phyloP scores from a whole-genome alignment of 2,113 vertebrate genomes.

The Eulemur macaco region DNA sequence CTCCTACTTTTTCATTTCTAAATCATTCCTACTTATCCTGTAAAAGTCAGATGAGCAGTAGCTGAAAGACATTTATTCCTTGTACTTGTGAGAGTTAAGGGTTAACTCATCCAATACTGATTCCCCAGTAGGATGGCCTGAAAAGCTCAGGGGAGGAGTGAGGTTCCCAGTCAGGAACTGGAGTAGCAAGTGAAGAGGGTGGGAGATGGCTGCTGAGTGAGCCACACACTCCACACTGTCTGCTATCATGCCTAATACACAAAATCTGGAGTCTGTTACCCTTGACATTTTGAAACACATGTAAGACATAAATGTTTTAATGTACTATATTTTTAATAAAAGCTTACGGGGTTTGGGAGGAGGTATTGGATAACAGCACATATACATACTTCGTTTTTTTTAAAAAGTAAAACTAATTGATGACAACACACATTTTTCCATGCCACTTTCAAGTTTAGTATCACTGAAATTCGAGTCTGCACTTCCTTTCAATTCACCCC shows the following conservation, averaged over 20 bases:
- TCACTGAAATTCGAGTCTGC: not conserved
- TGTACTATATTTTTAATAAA: not conserved
- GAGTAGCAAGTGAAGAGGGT: fast-evolving
- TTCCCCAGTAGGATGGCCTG: not conserved
- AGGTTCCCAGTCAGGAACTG: not conserved
- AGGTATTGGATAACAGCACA: not conserved
- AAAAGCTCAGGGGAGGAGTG: not conserved
- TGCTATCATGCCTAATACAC: not conserved
- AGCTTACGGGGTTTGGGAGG: not conserved
- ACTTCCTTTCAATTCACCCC: not conserved
- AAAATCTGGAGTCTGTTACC: not conserved
- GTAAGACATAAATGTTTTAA: not conserved
- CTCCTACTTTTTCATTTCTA: not conserved
- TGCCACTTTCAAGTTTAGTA: not conserved
- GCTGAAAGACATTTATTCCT: not conserved
- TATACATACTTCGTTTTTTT: not conserved
- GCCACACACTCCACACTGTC: fast-evolving
- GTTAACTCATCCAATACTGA: not conserved
- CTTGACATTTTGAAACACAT: not conserved
- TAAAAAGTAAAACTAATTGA: not conserved
- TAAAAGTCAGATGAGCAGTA: not conserved
- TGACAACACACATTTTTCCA: not conserved
- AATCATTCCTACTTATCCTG: not conserved
- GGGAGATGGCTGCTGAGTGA: no score
- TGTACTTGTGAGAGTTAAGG: not conserved